Base-by-base conservation (phyloP, 64 coral and sea anemone species). In the Orbicella faveolata region DNA sequence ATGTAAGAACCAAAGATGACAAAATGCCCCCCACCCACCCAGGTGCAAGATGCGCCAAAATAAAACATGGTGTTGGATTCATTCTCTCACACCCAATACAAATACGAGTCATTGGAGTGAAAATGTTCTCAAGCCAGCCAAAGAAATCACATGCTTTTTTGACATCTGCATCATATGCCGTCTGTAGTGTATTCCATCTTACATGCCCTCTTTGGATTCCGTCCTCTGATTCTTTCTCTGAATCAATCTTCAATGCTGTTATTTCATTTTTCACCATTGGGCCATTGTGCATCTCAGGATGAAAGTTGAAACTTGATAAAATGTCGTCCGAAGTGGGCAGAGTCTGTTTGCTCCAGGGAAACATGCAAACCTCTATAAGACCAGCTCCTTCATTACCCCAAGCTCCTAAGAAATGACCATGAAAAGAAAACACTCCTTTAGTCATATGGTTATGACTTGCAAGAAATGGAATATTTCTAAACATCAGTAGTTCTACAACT, bases 21-120 rank as follows among this genome's bases (percentile, higher is more conserved):
- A 88, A 44, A 88, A 93, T 75, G 12, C 91, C 91, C 34, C 91
- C 91, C 7, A 93, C 67, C 85, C 91, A 93, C 54, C 91, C 91
- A 44, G 85, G 85, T 30, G 91, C 85, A 26, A 93, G 75, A 48
- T 67, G 72, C 30, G 91, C 73, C 1, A 93, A 74, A 61, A 88
- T 82, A 72, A 93, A 93, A 7, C 74, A 83, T 17, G 85, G 91
- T 20, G 88, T 87, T 34, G 91, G 91, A 35, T 93, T 93, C 85
- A 93, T 88, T 52, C 19, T 64, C 2, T 81, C 78, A 1, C 39
- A 23, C 9, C 91, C 91, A 44, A 88, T 20, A 61, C 74, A 78
- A 7, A 93, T 62, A 8, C 17, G 63, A 16, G 63, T 3, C 23
- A 73, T 52, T 23, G 86, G 78, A 12, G 61, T 44, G 65, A 93